Percentiles rank a stretch among this genome's conserved stretches.
phyloP scores from a whole-genome alignment of 1,140 invertebrate genomes.

The Brachionus manjavacas region DNA sequence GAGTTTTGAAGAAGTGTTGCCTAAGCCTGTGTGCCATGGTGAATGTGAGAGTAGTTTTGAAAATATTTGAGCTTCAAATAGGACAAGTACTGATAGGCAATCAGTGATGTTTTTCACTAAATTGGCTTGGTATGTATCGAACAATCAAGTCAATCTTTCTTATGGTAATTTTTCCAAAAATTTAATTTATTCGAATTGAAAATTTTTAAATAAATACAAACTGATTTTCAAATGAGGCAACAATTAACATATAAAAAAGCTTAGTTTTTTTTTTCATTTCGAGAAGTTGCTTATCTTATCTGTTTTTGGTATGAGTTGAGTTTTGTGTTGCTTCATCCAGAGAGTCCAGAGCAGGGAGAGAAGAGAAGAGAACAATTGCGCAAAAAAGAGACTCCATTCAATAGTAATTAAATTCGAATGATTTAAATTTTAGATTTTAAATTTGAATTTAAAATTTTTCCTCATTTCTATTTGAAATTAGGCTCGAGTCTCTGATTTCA shows the following conservation, averaged over 20 bases:
- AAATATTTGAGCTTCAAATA: background rate
- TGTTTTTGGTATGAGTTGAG: background rate
- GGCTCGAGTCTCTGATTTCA: constrained; percentile 11
- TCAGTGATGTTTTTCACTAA: background rate
- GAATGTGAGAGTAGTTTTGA: background rate
- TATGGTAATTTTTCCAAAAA: constrained; percentile 21
- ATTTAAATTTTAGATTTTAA: constrained; percentile 36
- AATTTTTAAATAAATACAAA: constrained; percentile 18
- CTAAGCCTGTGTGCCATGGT: too few species aligned
- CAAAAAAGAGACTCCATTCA: background rate
- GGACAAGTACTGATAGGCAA: background rate
- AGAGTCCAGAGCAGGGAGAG: background rate
- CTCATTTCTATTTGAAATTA: constrained; percentile 4
- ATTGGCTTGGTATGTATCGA: background rate
- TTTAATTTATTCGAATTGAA: constrained; percentile 30
- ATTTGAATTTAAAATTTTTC: constrained; percentile 39
- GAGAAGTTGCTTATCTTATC: background rate
- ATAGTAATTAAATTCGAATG: constrained; percentile 15
- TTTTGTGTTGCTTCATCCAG: background rate
- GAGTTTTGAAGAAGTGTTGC: background rate
- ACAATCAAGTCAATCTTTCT: constrained; percentile 19
- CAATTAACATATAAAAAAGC: constrained; percentile 36
- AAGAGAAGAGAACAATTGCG: background rate
- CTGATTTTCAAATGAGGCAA: constrained; percentile 23
- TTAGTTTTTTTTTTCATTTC: background rate